Base-by-base conservation (phyloP, 2,888 invertebrate species). In the Sinelater perroti region DNA sequence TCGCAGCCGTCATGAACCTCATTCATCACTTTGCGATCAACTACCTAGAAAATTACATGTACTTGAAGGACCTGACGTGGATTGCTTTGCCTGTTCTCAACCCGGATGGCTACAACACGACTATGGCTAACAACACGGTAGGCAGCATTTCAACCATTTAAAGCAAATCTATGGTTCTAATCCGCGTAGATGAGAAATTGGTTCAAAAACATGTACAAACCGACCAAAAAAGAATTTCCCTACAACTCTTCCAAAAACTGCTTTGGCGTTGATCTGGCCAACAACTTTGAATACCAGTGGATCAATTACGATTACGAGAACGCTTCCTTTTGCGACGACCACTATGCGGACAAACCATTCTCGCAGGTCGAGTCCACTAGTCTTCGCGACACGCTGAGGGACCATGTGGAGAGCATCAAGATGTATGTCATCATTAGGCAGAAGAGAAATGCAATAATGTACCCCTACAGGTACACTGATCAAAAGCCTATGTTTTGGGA, bases 281-380 rank as follows among this genome's bases (percentile, higher is more conserved):
- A 13, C 3, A 47, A 47, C 16, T 47, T 47, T 24, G 47, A 47
- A 24, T 47, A 35, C 11, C 47, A 47, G 14, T 47, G 47, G 47
- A 3, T 47, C 10, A n/a, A 33, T n/a, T 35, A 16, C 11, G 0
- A 21, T 16, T 21, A 35, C 11, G 5, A 1, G n/a, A 24, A 35
- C 14, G 14, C 5, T 4, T 35, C 47, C 1, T 6, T 6, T 2
- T 47, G 47, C 8, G 17, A 21, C 7, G n/a, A 24, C 2, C 2
- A 33, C 11, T 47, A 31, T 47, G 21, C 47, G 8, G 16, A 7
- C 7, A 35, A 6, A 24, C 47, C 47, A 1, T 47, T 47, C 26
- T 8, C 47, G 11, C 21, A 47, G 26, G 16, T 6, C 2, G 47
- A 47, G 8, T 35, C 47, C 2, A 35, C 1, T 24, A 11, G 10